Evolutionary conservation across 2,888 invertebrate genomes (phyloP).

Genomic region (Microctonus aethiopoides): DNA sequence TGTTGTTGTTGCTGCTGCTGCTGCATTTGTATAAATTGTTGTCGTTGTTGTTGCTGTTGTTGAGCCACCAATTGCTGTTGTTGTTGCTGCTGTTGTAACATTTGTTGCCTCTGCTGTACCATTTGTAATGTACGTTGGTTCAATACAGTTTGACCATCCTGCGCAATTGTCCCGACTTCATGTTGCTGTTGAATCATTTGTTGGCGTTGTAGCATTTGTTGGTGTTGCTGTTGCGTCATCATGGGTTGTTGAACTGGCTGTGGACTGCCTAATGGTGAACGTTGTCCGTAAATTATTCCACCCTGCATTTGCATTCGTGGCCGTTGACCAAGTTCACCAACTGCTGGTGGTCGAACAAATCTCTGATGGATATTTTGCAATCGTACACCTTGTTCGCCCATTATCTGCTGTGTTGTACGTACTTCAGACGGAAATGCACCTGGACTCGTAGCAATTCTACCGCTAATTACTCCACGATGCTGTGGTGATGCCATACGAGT

Average conservation of each 20-base stretch:
- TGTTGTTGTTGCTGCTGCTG: conserved; percentile 52
- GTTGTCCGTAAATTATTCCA: conserved; percentile 60
- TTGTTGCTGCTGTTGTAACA: conserved; percentile 61
- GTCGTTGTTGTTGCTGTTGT: conserved; percentile 65
- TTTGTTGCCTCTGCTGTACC: conserved; percentile 49
- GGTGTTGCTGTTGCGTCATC: conserved; percentile 60
- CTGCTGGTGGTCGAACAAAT: conserved; percentile 66
- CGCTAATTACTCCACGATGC: conserved; percentile 66
- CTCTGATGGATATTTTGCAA: conserved; percentile 59
- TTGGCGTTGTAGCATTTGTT: conserved; percentile 59
- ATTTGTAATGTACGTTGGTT: conserved; percentile 46
- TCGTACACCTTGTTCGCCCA: conserved; percentile 54
- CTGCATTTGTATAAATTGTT: conserved; percentile 69
- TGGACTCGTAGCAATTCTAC: conserved; percentile 71
- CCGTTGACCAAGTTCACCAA: conserved; percentile 58
- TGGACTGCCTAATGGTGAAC: conserved; percentile 63
- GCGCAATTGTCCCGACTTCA: conserved; percentile 42
- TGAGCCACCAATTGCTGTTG: conserved; percentile 60
- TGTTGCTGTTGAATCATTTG: conserved; percentile 55
- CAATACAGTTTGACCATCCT: conserved; percentile 42
- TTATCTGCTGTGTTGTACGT: conserved; percentile 60
- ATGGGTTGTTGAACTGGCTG: conserved; percentile 61
- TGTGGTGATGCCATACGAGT: conserved; percentile 73
- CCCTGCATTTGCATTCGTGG: conserved; percentile 62
- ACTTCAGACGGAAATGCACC: conserved; percentile 56